Base-by-base conservation (phyloP, 2,888 invertebrate species). In the Parnassius smintheus region DNA sequence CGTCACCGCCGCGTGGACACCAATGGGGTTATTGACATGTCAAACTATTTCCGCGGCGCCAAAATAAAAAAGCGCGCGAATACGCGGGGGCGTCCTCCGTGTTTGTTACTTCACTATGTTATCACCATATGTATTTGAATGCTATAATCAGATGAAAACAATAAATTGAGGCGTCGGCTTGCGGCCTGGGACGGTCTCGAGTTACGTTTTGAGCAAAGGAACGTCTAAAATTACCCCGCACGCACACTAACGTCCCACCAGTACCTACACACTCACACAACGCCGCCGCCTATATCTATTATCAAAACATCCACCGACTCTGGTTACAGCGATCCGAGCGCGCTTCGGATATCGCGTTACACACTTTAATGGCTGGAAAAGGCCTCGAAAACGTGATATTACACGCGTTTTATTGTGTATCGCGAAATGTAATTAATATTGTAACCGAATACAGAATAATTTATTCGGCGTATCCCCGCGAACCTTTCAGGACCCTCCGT, bases 321-420 rank as follows among this genome's bases (percentile, higher is more conserved):
- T 79, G 85, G 87, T 91, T 91, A 90, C 91, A 85, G 87, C 86
- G 91, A 91, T 87, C 89, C 88, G 88, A 90, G 88, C 89, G 91
- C 87, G 90, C 90, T 91, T 88, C 88, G 83, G 85, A 86, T 88
- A 90, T 91, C 91, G 83, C 83, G 78, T 91, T 91, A 88, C 91
- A 90, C 86, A 88, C 91, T 91, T 91, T 91, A 91, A 91, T 91
- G 90, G 91, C 88, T 91, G 91, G 91, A 91, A 91, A 91, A 91
- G 91, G 89, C 91, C 91, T 90, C 91, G 89, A 91, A 91, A 91
- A 89, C 86, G 88, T 88, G 88, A 91, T 89, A 91, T 91, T 89
- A 91, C 88, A 90, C 88, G 89, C 85, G 85, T 89, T 90, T 90
- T 91, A 88, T 91, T 90, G 86, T 88, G 79, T 88, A 88, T 88